Conservation (phyloP, 2,113 vertebrate species). For the Spheniscus mendiculus region DNA sequence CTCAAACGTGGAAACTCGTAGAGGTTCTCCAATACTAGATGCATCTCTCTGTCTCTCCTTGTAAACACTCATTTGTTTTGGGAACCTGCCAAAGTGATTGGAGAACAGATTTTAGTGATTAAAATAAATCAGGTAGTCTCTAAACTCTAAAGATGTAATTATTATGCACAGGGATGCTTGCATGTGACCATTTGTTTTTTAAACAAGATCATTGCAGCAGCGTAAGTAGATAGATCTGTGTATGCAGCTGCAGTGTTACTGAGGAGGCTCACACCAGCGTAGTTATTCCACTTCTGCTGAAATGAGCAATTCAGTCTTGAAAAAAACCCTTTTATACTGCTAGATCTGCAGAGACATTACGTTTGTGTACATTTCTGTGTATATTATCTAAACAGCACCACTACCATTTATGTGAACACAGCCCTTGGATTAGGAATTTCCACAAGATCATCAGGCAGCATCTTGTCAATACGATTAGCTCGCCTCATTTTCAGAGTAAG, state of each 20-base stretch:
- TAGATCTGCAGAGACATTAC: not conserved
- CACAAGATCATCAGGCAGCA: not conserved
- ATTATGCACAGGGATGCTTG: not conserved
- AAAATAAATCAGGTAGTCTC: not conserved
- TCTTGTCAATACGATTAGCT: not conserved
- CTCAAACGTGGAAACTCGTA: not conserved
- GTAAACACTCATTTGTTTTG: not conserved
- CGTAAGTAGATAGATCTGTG: not conserved
- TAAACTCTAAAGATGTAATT: not conserved
- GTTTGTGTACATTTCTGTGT: not conserved
- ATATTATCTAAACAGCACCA: not conserved
- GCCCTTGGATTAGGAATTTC: not conserved
- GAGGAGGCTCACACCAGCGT: not conserved
- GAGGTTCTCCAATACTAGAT: not conserved
- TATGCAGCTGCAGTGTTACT: not conserved
- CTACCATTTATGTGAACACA: not conserved
- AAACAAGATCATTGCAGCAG: not conserved
- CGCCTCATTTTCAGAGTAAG: not conserved
- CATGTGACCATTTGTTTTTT: not conserved
- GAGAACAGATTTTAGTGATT: not conserved
- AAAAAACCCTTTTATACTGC: not conserved
- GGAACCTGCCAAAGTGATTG: not conserved
- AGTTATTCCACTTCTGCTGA: not conserved
- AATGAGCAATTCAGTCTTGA: not conserved
- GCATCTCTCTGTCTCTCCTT: not conserved